These are phyloP conservation scores for Lepus timidus DNA, from an alignment of 2,113 vertebrate genomes.

Conservation along the genomic window DNA sequence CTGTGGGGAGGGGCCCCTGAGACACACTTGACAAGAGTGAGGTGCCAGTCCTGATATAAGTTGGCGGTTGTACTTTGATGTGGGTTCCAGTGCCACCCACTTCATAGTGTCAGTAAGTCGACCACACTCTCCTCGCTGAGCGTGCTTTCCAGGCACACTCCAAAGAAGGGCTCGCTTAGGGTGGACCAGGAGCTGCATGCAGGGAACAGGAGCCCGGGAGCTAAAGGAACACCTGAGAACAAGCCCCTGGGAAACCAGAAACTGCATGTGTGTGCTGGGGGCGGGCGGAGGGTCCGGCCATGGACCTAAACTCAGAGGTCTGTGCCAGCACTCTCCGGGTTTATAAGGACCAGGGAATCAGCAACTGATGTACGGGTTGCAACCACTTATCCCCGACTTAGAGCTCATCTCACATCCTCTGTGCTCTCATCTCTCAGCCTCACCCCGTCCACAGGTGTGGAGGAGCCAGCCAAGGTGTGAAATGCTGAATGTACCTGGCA, in stretches of 20 bases:
- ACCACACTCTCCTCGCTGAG: not conserved
- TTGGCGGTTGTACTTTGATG: not conserved
- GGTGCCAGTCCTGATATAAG: not conserved
- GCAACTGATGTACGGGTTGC: not conserved
- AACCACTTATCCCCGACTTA: not conserved
- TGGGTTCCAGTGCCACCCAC: not conserved
- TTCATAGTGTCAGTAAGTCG: not conserved
- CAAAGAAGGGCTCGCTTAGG: slow-evolving; percentile 1
- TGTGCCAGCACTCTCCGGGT: not conserved
- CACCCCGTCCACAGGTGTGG: not conserved
- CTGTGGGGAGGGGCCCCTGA: not conserved
- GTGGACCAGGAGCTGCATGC: not conserved
- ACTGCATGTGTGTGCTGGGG: not conserved
- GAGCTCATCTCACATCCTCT: not conserved
- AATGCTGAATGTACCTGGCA: not conserved
- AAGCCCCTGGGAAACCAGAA: not conserved
- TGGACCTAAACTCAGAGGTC: not conserved
- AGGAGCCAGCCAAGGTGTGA: not conserved
- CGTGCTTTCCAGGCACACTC: not conserved
- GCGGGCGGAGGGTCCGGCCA: not conserved
- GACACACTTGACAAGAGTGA: not conserved
- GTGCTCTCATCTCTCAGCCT: not conserved
- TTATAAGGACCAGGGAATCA: not conserved
- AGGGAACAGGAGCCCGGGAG: not conserved
- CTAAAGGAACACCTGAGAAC: not conserved